Percentiles rank a stretch among this genome's conserved stretches.
Evolutionary conservation across 2,888 invertebrate species (phyloP).

Genomic region (Aporophyla nigra): DNA sequence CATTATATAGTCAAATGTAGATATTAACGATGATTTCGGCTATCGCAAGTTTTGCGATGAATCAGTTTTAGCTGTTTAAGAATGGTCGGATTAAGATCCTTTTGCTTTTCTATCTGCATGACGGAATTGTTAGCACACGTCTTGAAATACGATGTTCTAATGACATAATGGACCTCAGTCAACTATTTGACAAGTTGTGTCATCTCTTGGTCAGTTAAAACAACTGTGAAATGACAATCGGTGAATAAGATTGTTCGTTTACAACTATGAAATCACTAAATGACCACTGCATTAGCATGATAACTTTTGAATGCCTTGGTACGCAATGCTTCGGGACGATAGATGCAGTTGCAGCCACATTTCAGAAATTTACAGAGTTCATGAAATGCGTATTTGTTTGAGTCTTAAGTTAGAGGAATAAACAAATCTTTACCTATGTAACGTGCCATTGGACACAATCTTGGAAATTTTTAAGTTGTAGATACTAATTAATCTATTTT

Average conservation of each 20-base stretch:
- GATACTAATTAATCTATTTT: slow-evolving; percentile 8
- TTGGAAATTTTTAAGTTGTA: slow-evolving; percentile 1
- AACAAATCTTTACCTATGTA: not conserved
- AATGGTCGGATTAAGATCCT: no score
- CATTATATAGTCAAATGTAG: not conserved
- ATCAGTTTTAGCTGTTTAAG: not conserved
- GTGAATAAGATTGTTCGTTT: not conserved
- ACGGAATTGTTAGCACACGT: not conserved
- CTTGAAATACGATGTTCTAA: not conserved
- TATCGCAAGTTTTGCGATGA: not conserved
- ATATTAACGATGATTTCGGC: not conserved
- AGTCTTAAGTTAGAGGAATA: not conserved
- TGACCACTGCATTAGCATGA: not conserved
- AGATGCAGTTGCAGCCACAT: not conserved
- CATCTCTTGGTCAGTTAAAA: not conserved
- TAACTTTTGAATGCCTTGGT: not conserved
- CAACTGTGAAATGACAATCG: not conserved
- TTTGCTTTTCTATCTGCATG: no score
- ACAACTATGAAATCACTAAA: not conserved
- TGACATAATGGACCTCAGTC: not conserved
- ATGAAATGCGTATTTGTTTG: not conserved
- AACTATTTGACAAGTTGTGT: not conserved
- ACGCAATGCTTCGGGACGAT: not conserved
- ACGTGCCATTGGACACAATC: not conserved
- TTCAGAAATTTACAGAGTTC: not conserved